Base-by-base conservation (phyloP, 2,888 invertebrate species). In the Pyrrhosoma nymphula region DNA sequence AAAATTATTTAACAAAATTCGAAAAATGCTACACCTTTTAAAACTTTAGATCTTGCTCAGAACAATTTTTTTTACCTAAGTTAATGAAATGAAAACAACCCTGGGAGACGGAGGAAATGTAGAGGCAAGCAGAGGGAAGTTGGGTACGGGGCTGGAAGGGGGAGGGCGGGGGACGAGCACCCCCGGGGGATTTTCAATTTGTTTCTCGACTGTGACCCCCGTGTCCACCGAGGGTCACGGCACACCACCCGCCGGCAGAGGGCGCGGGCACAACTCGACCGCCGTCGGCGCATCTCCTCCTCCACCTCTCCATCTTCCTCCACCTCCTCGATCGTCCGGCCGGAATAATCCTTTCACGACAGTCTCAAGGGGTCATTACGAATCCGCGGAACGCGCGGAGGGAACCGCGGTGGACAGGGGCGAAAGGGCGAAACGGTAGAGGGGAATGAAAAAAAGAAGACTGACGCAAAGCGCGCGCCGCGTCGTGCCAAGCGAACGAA, bases 321-420 rank as follows among this genome's bases (percentile, higher is more conserved):
- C 35, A 0, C 82, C 26, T 14, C 30, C 12, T 14, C 82, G 82
- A 35, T 82, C 82, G 82, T 35, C 82, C 82, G 35, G 82, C 82
- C 82, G 82, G 82, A 35, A 35, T 35, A 82, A 82, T 35, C 16
- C 82, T 82, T 82, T 82, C 35, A 82, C 82, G 82, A 82, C 82
- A 35, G 16, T 14, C 82, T 82, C 82, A 82, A 82, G 82, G 14
- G 82, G 82, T 82, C 82, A 82, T 82, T 82, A 82, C 16, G 82
- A 18, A 35, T 82, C 82, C 82, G 82, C 82, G 30, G 82, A 16
- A 69, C 69, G 69, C 69, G 23, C n/a, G 30, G 35, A 16, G 82
- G 82, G 2, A 12, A 16, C 82, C 82, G n/a, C 18, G 39, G 47
- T 18, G n/a, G 88, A 6, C 16, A 47, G 55, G n/a, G 56, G 4